Evolutionary conservation across 2,797 vertebrate genomes (phyloP).

Genomic region (Pseudochirops cupreus): DNA sequence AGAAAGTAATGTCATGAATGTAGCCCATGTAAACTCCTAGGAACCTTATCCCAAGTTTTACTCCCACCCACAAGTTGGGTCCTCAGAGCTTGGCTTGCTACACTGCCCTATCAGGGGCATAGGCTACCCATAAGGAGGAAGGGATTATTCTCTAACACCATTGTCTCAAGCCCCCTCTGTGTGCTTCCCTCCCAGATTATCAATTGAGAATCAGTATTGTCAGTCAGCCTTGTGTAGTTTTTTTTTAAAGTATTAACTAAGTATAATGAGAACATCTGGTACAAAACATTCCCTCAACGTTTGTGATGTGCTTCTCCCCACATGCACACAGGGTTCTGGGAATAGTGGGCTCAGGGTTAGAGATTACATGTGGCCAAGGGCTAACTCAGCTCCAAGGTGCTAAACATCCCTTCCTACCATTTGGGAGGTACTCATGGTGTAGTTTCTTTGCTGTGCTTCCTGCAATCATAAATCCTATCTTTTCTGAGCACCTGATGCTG

Average conservation of each 20-base stretch:
- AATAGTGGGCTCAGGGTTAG: not conserved
- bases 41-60: not conserved
- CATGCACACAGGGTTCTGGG: not conserved
- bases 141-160: not conserved
- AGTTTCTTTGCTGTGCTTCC: not conserved
- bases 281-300: not conserved
- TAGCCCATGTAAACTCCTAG: not conserved
- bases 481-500: not conserved
- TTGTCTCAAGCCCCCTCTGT: not conserved
- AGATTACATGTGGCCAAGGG: not conserved
- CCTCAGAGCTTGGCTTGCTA: not conserved
- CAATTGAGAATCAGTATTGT: not conserved
- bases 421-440: not conserved
- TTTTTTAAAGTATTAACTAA: not conserved
- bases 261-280: not conserved
- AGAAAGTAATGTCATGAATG: not conserved
- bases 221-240: not conserved
- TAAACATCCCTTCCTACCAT: not conserved
- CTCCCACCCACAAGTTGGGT: not conserved
- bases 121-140: not conserved
- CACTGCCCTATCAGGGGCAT: not conserved
- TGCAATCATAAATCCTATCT: not conserved
- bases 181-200: not conserved
- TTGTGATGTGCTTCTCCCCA: not conserved
- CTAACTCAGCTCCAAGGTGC: not conserved